A percentile compares a stretch with the other conserved stretches of the same genome.
These are phyloP conservation scores for Pardosa pseudoannulata DNA, from an alignment of 2,888 invertebrate species.

Conservation along the genomic window DNA sequence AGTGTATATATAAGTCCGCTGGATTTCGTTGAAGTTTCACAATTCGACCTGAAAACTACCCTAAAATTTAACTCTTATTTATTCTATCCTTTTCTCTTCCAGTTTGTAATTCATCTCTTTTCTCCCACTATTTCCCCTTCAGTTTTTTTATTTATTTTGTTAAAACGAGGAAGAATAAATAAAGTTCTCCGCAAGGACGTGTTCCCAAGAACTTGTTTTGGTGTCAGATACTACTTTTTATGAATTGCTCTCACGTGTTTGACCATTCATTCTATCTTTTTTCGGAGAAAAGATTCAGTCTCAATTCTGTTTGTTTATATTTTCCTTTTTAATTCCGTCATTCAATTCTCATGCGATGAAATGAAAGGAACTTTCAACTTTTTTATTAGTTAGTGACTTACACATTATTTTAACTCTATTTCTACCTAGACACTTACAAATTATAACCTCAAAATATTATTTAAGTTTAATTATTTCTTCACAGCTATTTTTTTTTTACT, in stretches of 20 bases:
- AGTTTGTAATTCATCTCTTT: no score
- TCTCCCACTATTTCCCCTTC: no score
- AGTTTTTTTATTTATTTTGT: not conserved
- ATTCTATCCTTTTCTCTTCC: not conserved
- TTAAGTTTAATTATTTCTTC: no score
- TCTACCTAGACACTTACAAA: no score
- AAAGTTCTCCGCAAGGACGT: not conserved
- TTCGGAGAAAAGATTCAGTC: not conserved
- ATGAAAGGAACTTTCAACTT: no score
- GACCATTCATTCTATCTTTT: not conserved
- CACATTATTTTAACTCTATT: no score
- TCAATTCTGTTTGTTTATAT: not conserved
- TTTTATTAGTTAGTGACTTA: no score
- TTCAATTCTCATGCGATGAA: not conserved
- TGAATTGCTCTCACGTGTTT: not conserved
- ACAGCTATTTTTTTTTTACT: no score
- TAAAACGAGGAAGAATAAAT: not conserved
- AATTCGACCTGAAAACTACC: no score
- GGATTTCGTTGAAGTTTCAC: no score
- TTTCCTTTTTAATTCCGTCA: not conserved
- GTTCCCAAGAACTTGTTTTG: not conserved
- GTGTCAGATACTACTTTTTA: not conserved
- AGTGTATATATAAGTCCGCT: no score
- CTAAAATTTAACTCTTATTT: not conserved
- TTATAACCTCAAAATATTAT: no score